Evolutionary conservation across 2,797 vertebrate species (phyloP).

Genomic region (Micropoecilia bifurca): DNA sequence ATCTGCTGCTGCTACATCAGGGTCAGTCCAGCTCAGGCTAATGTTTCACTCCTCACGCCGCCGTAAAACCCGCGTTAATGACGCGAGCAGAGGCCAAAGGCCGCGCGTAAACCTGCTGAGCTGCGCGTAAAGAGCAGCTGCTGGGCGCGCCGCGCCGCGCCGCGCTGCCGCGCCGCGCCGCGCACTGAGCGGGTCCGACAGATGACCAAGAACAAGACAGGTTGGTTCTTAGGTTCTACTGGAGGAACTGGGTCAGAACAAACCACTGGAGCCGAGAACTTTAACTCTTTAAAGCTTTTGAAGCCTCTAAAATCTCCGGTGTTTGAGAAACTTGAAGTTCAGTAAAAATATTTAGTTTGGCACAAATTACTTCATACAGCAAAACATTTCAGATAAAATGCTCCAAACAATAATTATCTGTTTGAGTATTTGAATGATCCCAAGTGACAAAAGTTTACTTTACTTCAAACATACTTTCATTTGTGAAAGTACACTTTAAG

Average conservation of each 20-base stretch:
- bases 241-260: neutral
- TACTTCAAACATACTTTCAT: too few species aligned
- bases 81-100: slow-evolving; percentile 41
- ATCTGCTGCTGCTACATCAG: slow-evolving; percentile 88
- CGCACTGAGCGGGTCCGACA: neutral
- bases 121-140: slow-evolving; percentile 46
- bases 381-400: neutral
- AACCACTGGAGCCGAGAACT: too few species aligned
- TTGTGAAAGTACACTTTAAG: too few species aligned
- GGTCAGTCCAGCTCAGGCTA: slow-evolving; percentile 73
- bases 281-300: neutral
- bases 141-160: neutral
- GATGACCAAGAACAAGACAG: neutral
- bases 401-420: neutral
- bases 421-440: neutral
- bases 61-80: slow-evolving; percentile 10
- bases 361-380: neutral
- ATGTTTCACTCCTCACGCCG: slow-evolving; percentile 29
- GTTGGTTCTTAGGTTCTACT: neutral
- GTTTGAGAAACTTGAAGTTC: neutral
- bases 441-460: too few species aligned
- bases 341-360: neutral
- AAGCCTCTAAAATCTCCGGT: neutral
- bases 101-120: slow-evolving; percentile 11
- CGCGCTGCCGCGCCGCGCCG: too few species aligned